Evolutionary conservation across 2,113 vertebrate species (phyloP).

Genomic region (Lamprologus ornatipinnis): DNA sequence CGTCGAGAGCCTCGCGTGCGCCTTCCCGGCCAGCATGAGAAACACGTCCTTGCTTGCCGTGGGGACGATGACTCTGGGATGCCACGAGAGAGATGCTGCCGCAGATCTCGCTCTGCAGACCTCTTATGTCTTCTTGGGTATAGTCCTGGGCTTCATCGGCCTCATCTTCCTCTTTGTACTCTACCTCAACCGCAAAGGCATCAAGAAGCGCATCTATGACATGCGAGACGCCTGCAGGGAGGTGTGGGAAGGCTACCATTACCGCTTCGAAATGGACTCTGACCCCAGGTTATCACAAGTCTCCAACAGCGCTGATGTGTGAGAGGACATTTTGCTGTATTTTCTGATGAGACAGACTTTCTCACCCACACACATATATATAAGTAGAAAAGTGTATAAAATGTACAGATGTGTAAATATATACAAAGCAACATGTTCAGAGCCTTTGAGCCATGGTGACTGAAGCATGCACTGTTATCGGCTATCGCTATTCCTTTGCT

Average conservation of each 20-base stretch:
- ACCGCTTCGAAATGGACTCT: conserved; percentile 72
- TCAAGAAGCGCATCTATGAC: conserved; percentile 72
- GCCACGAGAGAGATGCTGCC: conserved; percentile 40
- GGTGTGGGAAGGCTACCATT: conserved; percentile 76
- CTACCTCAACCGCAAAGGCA: conserved; percentile 77
- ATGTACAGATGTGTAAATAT: conserved; percentile 64
- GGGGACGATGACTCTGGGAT: conserved; percentile 51
- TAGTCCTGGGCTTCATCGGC: conserved; percentile 73
- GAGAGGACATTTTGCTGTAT: conserved; percentile 9
- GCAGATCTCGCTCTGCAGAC: conserved; percentile 70
- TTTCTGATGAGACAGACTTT: conserved; percentile 3
- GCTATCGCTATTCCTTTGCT: not conserved
- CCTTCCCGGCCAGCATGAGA: conserved; percentile 59
- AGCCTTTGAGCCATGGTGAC: not conserved
- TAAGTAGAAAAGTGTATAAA: conserved; percentile 30
- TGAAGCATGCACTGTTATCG: conserved; percentile 46
- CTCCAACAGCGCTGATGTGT: conserved; percentile 58
- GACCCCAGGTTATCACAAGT: conserved; percentile 69
- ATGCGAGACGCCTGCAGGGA: conserved; percentile 72
- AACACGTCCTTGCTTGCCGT: conserved; percentile 62
- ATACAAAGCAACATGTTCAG: conserved; percentile 1
- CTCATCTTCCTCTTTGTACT: conserved; percentile 78
- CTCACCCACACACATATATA: conserved; percentile 4
- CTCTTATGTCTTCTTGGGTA: conserved; percentile 73
- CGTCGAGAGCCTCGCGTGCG: conserved; percentile 47